These are phyloP conservation scores for Saturnia japonica DNA, from an alignment of 2,888 invertebrate genomes.

Conservation along the genomic window DNA sequence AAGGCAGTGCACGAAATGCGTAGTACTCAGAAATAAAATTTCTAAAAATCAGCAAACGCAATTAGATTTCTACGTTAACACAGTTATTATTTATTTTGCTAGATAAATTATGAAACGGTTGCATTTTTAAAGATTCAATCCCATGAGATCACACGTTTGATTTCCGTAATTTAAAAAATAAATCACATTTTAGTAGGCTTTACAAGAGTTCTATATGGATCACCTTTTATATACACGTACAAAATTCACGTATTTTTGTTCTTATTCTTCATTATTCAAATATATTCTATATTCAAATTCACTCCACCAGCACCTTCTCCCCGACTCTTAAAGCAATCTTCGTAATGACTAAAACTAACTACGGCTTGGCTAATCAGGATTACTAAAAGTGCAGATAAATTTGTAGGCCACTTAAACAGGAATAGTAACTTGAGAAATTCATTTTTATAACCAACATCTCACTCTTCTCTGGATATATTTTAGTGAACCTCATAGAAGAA, in stretches of 20 bases:
- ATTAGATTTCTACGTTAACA: conserved; percentile 39
- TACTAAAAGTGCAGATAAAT: conserved; percentile 38
- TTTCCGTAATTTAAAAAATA: conserved; percentile 53
- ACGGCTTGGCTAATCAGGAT: conserved; percentile 59
- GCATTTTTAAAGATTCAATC: conserved; percentile 53
- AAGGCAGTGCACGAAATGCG: conserved; percentile 65
- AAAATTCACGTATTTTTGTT: conserved; percentile 41
- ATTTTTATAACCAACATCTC: conserved; percentile 34
- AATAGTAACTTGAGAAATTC: conserved; percentile 35
- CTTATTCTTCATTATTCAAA: conserved; percentile 27
- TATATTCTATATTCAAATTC: neutral
- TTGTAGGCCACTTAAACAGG: conserved; percentile 60
- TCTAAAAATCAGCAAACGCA: conserved; percentile 49
- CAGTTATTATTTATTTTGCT: conserved; percentile 32
- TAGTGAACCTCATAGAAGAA: conserved; percentile 23
- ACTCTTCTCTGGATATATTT: conserved; percentile 44
- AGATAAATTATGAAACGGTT: conserved; percentile 43
- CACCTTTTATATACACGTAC: conserved; percentile 37
- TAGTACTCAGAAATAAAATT: conserved; percentile 36
- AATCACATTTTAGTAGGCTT: conserved; percentile 71
- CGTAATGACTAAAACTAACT: conserved; percentile 50
- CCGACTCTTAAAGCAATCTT: conserved; percentile 41
- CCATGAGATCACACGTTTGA: conserved; percentile 70
- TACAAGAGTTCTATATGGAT: conserved; percentile 50
- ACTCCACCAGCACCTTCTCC: conserved; percentile 29